Conservation (phyloP, 2,797 vertebrate species). For the Malurus leucopterus region DNA sequence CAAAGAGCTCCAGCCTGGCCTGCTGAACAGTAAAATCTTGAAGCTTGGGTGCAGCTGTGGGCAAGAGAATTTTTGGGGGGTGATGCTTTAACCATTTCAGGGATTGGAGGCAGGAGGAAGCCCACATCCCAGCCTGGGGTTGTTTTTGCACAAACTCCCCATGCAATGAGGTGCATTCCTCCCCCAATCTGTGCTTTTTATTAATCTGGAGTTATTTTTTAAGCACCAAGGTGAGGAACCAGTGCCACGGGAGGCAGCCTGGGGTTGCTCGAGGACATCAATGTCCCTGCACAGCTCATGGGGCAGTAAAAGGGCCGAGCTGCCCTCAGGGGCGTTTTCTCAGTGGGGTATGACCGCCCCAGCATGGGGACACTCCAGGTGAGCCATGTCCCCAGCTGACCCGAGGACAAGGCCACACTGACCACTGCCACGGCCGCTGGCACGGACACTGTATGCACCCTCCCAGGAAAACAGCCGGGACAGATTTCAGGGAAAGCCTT, state of each 20-base stretch:
- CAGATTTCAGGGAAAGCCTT: neutral
- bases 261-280: neutral
- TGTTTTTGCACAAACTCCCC: neutral
- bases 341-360: neutral
- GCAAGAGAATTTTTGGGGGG: neutral
- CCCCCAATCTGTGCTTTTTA: neutral
- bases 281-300: neutral
- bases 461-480: neutral
- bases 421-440: neutral
- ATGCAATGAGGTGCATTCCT: rapidly evolving
- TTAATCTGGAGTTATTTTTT: neutral
- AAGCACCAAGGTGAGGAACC: neutral
- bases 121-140: neutral
- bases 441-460: rapidly evolving
- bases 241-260: neutral
- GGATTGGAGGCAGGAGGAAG: neutral
- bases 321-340: neutral
- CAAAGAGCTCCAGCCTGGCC: neutral
- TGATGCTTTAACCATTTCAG: neutral
- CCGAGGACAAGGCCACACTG: neutral
- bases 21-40: rapidly evolving
- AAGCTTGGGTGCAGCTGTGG: neutral
- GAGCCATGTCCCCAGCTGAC: neutral
- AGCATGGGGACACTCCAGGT: neutral
- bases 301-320: neutral